Evolutionary conservation across 2,888 invertebrate species (phyloP).

Genomic region (Allophyes oxyacanthae): DNA sequence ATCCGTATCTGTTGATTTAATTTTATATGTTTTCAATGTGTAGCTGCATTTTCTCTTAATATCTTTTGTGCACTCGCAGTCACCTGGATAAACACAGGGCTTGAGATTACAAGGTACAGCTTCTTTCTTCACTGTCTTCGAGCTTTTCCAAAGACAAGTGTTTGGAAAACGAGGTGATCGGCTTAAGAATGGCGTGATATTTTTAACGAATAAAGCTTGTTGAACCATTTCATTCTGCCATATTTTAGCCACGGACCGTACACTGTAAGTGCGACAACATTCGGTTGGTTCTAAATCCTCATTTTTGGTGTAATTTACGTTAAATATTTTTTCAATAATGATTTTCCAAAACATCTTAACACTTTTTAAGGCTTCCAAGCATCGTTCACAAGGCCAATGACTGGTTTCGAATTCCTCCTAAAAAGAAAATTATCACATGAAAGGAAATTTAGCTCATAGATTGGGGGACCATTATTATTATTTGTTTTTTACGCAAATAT

Average conservation of each 20-base stretch:
- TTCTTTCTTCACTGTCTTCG: slow-evolving; percentile 12
- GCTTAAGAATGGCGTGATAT: slow-evolving; percentile 56
- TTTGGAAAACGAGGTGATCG: slow-evolving; percentile 25
- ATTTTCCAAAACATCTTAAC: slow-evolving; percentile 85
- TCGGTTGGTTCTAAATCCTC: slow-evolving; percentile 52
- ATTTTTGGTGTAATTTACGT: slow-evolving; percentile 65
- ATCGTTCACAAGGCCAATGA: slow-evolving; percentile 83
- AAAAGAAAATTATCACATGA: slow-evolving; percentile 24
- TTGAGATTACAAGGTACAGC: slow-evolving; percentile 15
- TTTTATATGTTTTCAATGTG: slow-evolving; percentile 30
- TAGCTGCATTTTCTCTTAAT: slow-evolving; percentile 5
- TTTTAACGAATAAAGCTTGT: slow-evolving; percentile 72
- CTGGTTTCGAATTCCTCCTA: slow-evolving; percentile 83
- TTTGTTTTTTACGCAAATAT: too few relatives aligned
- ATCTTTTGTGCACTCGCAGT: neutral
- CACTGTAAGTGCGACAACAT: slow-evolving; percentile 57
- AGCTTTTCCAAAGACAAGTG: slow-evolving; percentile 20
- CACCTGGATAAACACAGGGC: slow-evolving; percentile 1
- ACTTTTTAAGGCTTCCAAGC: slow-evolving; percentile 80
- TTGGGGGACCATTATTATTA: neutral
- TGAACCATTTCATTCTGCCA: slow-evolving; percentile 79
- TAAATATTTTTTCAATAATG: slow-evolving; percentile 77
- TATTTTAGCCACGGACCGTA: slow-evolving; percentile 68
- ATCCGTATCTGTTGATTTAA: slow-evolving; percentile 38
- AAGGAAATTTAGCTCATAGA: neutral